Percentiles rank a stretch among this genome's conserved stretches.
Conservation (phyloP, 2,797 vertebrate species). For the Myotis myotis region DNA sequence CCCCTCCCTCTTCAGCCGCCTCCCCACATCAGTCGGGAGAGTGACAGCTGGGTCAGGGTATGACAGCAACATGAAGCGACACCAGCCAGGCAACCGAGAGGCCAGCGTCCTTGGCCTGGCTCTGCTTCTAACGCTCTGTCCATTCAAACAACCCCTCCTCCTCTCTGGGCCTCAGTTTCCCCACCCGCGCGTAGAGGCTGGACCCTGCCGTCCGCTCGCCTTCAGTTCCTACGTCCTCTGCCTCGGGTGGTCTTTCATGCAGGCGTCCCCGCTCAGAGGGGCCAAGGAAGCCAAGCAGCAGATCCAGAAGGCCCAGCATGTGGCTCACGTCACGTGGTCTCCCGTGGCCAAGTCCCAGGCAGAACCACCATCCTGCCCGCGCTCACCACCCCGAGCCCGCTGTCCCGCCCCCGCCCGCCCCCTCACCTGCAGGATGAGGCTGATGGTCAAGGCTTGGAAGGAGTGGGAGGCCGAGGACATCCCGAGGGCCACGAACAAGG, state of each 20-base stretch:
- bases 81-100: background rate
- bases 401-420: background rate
- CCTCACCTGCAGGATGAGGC: conserved; percentile 58
- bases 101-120: background rate
- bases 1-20: background rate
- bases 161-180: background rate
- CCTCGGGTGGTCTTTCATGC: too few relatives aligned
- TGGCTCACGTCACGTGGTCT: background rate
- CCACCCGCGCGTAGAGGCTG: background rate
- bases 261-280: background rate
- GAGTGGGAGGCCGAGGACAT: background rate
- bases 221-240: background rate
- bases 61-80: background rate
- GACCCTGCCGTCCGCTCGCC: background rate
- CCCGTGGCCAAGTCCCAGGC: background rate
- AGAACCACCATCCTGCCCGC: background rate
- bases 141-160: background rate
- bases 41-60: background rate
- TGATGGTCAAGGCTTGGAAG: conserved; percentile 49
- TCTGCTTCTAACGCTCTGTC: background rate
- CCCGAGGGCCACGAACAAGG: conserved; percentile 28
- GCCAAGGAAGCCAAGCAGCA: background rate
- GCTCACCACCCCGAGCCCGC: background rate
- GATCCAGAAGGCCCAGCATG: background rate
- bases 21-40: background rate